Evolutionary conservation across 2,113 vertebrate species (phyloP), one percentile per base, ranked within the genome.

Genomic region (Ascaphus truei): DNA sequence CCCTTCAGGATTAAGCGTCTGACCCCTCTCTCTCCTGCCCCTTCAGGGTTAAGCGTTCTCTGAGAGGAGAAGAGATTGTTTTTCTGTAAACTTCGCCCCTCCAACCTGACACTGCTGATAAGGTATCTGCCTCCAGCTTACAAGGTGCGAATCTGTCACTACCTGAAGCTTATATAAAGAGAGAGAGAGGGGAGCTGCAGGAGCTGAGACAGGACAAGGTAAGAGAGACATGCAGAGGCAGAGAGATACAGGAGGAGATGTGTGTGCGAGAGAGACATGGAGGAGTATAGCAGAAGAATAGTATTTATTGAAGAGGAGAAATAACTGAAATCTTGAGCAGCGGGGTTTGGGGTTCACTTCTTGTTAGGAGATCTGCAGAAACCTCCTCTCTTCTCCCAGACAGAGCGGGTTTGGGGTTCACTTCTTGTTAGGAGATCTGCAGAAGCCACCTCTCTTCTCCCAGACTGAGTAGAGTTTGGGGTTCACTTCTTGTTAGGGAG

Each of bases 21-120:
- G 16, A 60, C 26, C 16, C 29, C 22, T 39, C 31, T 51, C 67
- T 51, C 23, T 48, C 6, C 26, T 31, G 47, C 7, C 7, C 51
- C 39, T 33, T 20, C 20, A 16, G 43, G 47, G 67, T 71, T 71
- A 71, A 71, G n/a, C n/a, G n/a, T n/a, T n/a, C 26, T 37, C 23
- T 51, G 25, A 20, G 20, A 20, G 37, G 23, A 30, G 37, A 27
- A 20, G 15, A 53, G 9, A 41, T 58, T 36, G 30, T 23, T 37
- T n/a, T n/a, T n/a, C 45, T 30, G 57, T 50, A 65, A 61, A 65
- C 61, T 72, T 72, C 55, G 71, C 30, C 60, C 71, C 53, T 72
- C 62, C 55, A 59, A 36, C 71, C 61, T 8, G 12, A 16, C 15
- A 37, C 50, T 20, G 23, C 41, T 72, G 71, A 37, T 62, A 20